Evolutionary conservation across 2,113 vertebrate species (phyloP).

Genomic region (Phoxinus phoxinus): DNA sequence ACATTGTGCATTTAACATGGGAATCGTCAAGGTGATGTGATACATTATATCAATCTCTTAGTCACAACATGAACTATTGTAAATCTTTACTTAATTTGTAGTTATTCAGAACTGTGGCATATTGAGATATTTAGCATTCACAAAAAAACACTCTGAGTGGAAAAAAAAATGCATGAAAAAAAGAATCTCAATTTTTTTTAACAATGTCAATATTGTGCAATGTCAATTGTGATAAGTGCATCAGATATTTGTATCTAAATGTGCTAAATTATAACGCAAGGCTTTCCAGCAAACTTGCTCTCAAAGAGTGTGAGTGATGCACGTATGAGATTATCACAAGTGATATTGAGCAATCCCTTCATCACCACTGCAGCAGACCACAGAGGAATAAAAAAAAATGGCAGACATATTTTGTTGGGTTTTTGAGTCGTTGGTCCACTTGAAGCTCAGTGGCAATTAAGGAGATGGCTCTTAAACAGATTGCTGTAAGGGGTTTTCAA

Average conservation of each 20-base stretch:
- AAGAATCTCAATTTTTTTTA: too few species aligned
- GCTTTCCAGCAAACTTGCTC: background rate
- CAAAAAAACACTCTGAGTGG: too few species aligned
- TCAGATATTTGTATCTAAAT: background rate
- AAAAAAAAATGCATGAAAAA: too few species aligned
- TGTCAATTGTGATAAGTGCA: too few species aligned
- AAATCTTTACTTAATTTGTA: too few species aligned
- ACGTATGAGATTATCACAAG: background rate
- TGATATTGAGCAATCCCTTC: background rate
- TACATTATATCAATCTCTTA: too few species aligned
- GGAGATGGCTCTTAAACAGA: slow-evolving; percentile 49
- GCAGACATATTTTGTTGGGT: background rate
- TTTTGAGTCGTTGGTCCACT: background rate
- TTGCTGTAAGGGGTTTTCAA: slow-evolving; percentile 37
- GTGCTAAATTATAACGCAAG: background rate
- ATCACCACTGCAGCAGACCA: background rate
- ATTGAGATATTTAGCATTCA: too few species aligned
- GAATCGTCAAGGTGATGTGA: too few species aligned
- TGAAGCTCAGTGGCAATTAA: slow-evolving; percentile 31
- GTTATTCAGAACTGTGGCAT: too few species aligned
- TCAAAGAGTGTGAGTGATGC: background rate
- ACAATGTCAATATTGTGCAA: too few species aligned
- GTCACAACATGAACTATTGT: too few species aligned
- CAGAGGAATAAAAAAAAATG: background rate
- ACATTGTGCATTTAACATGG: too few species aligned